Conservation (phyloP, 2,888 invertebrate species). For the Oegoconia quadripuncta region DNA sequence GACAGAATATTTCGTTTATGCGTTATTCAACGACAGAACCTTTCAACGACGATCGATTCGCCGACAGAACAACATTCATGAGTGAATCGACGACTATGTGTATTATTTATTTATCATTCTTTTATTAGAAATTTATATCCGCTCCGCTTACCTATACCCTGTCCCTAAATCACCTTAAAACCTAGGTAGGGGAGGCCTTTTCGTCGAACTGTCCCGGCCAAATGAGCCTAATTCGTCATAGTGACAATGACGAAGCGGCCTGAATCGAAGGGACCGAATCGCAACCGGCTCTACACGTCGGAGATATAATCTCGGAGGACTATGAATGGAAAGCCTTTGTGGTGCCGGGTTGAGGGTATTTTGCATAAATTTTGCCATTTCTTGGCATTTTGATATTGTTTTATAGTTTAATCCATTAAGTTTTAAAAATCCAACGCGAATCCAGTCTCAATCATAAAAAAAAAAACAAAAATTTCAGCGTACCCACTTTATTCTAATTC, state of each 20-base stretch:
- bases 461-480: too few relatives aligned
- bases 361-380: conserved; percentile 1
- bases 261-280: conserved; percentile 4
- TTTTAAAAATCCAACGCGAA: too few relatives aligned
- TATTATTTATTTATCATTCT: background rate
- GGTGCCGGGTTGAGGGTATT: background rate
- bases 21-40: too few relatives aligned
- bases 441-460: too few relatives aligned
- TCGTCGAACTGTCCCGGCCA: conserved; percentile 14
- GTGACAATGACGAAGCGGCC: conserved; percentile 10
- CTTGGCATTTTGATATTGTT: background rate
- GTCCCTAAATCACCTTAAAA: conserved; percentile 30
- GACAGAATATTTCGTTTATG: too few relatives aligned
- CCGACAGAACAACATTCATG: too few relatives aligned
- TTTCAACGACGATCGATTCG: too few relatives aligned
- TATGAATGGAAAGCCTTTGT: background rate
- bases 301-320: conserved; percentile 3
- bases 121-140: background rate
- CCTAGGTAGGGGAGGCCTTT: conserved; percentile 16
- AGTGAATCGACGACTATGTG: too few relatives aligned
- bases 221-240: conserved; percentile 10
- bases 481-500: too few relatives aligned
- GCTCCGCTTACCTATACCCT: background rate
- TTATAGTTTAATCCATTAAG: too few relatives aligned
- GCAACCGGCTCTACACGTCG: background rate